Base-by-base conservation (phyloP, 2,888 invertebrate genomes). In the Protophormia terraenovae region DNA sequence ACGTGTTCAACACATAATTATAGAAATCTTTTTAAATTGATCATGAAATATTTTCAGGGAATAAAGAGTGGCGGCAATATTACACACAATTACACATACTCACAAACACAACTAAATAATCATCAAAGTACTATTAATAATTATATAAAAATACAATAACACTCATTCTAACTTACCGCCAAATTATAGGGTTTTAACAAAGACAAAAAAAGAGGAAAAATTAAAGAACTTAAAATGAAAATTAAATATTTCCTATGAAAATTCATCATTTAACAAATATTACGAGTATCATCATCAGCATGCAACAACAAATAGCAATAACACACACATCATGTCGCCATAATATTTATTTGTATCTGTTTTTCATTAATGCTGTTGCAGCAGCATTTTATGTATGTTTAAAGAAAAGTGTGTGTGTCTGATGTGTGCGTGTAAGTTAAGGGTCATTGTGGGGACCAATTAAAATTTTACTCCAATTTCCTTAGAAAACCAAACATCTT, bases 391-490 rank as follows among this genome's bases (percentile, higher is more conserved):
- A 19, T 72, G 72, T 66, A 2, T 29, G 29, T 47, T 50, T 16
- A 38, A 14, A 50, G 47, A 16, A 14, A 47, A 55, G 19, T 29
- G 32, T n/a, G 50, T n/a, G n/a, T n/a, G n/a, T n/a, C 10, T 71
- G 58, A 16, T 29, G 79, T 73, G 73, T 83, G 66, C 38, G 64
- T 66, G 55, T 69, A 50, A 81, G 78, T 78, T 82, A 85, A 79
- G 85, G 85, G 85, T 85, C 85, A 85, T 79, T 78, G 75, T 64
- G 82, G 85, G n/a, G 64, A 82, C 82, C 85, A 85, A 85, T 85
- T 85, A 82, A 85, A 85, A 71, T 60, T 62, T 75, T 79, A 85
- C 82, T 82, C 64, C 66, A 82, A 79, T 82, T 85, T 85, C 71
- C 75, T 78, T 66, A 53, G 78, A 79, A 82, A 64, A 14, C 24